These are phyloP conservation scores for Pocillopora meandrina DNA, from an alignment of 92 coral and sea anemone genomes.

Conservation along the genomic window DNA sequence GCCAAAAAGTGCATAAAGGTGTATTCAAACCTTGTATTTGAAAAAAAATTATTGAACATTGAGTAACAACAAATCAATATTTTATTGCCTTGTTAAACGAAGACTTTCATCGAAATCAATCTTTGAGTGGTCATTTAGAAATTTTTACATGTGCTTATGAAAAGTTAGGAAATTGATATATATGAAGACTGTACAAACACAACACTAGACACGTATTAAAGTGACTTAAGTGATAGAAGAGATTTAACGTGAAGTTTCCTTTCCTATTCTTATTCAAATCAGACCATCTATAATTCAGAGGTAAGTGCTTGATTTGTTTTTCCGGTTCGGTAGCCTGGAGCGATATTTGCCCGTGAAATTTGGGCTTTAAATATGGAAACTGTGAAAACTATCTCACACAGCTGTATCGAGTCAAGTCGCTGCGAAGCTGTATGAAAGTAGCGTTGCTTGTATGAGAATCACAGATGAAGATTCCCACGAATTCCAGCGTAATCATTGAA, in stretches of 20 bases:
- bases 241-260: background rate
- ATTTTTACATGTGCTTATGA: background rate
- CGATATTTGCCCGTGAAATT: background rate
- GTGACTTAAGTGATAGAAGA: background rate
- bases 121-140: background rate
- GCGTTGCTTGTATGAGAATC: background rate
- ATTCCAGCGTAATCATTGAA: too few relatives aligned
- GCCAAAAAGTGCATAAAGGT: background rate
- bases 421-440: background rate
- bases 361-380: conserved; percentile 8
- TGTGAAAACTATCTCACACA: conserved; percentile 7
- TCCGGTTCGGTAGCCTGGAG: conserved; percentile 36
- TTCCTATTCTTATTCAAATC: conserved; percentile 33
- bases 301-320: conserved; percentile 7
- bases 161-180: background rate
- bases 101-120: background rate
- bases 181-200: background rate
- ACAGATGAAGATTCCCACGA: conserved; percentile 1
- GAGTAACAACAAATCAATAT: background rate
- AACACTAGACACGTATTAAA: background rate
- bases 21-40: background rate
- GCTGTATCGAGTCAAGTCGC: conserved; percentile 18
- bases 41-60: conserved; percentile 4
- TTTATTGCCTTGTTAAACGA: background rate
- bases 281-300: conserved; percentile 25